These are phyloP conservation scores for Pangasius mekongensis DNA, from an alignment of 2,797 vertebrate species.

Conservation along the genomic window DNA sequence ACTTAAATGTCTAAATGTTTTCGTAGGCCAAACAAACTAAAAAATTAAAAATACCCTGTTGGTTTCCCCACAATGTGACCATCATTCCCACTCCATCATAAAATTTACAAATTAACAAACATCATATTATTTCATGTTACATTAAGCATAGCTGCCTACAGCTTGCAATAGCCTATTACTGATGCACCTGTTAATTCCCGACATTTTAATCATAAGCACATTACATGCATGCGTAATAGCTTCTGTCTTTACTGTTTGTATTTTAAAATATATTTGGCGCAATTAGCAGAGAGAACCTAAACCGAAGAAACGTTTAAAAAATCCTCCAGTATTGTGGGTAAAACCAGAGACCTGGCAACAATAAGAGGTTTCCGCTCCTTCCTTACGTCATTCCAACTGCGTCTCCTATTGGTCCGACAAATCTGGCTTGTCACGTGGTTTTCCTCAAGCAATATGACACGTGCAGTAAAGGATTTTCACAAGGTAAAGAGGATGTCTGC, in stretches of 20 bases:
- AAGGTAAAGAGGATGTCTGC: neutral
- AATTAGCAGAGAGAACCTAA: neutral
- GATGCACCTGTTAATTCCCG: too few species aligned
- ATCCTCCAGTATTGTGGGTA: fast-evolving
- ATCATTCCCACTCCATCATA: too few species aligned
- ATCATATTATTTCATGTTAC: neutral
- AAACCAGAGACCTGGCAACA: neutral
- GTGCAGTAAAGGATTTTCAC: neutral
- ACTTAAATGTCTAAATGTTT: too few species aligned
- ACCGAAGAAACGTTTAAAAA: neutral
- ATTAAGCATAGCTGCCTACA: neutral
- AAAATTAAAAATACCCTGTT: neutral
- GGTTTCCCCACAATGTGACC: neutral
- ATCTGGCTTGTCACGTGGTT: neutral
- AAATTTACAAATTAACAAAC: too few species aligned
- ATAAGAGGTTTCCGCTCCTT: neutral
- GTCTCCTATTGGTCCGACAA: neutral
- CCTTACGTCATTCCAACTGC: neutral
- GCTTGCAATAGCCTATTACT: too few species aligned
- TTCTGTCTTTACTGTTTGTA: neutral
- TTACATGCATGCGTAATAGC: neutral
- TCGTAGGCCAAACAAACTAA: too few species aligned
- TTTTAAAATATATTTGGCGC: neutral
- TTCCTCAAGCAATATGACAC: neutral
- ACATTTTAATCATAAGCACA: neutral